phyloP scores from a whole-genome alignment of 2,888 invertebrate genomes.

The Dyspetes luteomarginatus region DNA sequence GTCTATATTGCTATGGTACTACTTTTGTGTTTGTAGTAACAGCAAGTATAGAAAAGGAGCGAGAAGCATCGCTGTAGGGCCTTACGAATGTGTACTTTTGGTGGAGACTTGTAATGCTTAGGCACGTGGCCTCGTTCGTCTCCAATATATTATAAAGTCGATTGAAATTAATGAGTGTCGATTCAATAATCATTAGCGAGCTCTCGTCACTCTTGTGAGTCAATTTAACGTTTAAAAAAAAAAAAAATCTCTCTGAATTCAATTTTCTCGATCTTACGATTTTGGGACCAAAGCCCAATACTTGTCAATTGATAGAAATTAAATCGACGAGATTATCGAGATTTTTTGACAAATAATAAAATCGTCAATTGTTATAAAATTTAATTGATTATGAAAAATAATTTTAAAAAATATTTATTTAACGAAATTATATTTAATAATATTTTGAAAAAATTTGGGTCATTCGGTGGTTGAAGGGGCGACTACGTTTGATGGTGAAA shows the following conservation, averaged over 20 bases:
- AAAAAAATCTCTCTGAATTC: too few relatives aligned
- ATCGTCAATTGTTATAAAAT: too few relatives aligned
- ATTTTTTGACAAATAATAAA: too few relatives aligned
- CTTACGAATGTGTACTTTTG: slow-evolving; percentile 36
- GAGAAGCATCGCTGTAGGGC: slow-evolving; percentile 1
- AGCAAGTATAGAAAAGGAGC: slow-evolving; percentile 6
- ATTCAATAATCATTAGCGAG: slow-evolving; percentile 39
- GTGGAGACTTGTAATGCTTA: slow-evolving; percentile 10
- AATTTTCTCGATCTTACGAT: too few relatives aligned
- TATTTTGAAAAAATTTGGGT: neutral
- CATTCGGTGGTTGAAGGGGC: neutral
- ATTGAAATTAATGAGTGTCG: slow-evolving; percentile 48
- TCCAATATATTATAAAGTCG: slow-evolving; percentile 1
- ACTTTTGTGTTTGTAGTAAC: slow-evolving; percentile 37
- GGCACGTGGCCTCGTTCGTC: slow-evolving; percentile 35
- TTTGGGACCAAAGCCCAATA: too few relatives aligned
- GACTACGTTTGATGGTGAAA: neutral
- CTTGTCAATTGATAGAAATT: too few relatives aligned
- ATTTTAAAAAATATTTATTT: too few relatives aligned
- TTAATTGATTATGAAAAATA: too few relatives aligned
- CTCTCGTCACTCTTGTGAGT: neutral
- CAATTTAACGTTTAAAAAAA: too few relatives aligned
- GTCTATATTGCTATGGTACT: slow-evolving; percentile 34
- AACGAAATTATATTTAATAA: too few relatives aligned
- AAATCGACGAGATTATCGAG: too few relatives aligned